phyloP scores from a whole-genome alignment of 2,113 vertebrate species.

The Mola mola region DNA sequence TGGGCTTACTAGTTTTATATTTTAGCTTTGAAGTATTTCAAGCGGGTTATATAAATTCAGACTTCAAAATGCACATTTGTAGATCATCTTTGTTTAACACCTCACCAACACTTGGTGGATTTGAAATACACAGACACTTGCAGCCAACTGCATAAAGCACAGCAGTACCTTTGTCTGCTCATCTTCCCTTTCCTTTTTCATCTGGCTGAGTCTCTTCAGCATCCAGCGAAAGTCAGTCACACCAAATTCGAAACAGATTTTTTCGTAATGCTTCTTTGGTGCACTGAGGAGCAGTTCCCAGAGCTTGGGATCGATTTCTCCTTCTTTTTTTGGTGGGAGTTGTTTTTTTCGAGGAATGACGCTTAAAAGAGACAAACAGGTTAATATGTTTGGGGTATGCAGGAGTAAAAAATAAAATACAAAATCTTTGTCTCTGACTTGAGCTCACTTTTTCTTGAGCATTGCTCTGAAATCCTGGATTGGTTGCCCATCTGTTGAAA shows the following conservation, averaged over 20 bases:
- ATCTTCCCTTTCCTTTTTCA: constrained; percentile 81
- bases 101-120: no score
- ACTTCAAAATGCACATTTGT: no score
- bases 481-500: constrained; percentile 30
- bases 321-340: constrained; percentile 66
- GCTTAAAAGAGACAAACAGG: constrained; percentile 35
- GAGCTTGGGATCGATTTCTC: constrained; percentile 83
- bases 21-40: no score
- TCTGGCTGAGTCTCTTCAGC: constrained; percentile 86
- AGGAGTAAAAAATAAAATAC: neutral
- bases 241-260: constrained; percentile 87
- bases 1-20: no score
- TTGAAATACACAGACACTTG: no score
- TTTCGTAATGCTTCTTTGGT: constrained; percentile 88
- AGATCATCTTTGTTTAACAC: no score
- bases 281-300: constrained; percentile 87
- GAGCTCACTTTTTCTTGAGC: constrained; percentile 79
- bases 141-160: constrained; percentile 65
- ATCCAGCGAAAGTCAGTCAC: constrained; percentile 90
- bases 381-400: neutral
- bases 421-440: neutral
- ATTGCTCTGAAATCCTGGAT: constrained; percentile 77
- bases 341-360: constrained; percentile 56
- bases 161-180: constrained; percentile 86
- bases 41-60: no score